These are phyloP conservation scores for Anabas testudineus DNA, from an alignment of 2,797 vertebrate genomes.

Conservation along the genomic window DNA sequence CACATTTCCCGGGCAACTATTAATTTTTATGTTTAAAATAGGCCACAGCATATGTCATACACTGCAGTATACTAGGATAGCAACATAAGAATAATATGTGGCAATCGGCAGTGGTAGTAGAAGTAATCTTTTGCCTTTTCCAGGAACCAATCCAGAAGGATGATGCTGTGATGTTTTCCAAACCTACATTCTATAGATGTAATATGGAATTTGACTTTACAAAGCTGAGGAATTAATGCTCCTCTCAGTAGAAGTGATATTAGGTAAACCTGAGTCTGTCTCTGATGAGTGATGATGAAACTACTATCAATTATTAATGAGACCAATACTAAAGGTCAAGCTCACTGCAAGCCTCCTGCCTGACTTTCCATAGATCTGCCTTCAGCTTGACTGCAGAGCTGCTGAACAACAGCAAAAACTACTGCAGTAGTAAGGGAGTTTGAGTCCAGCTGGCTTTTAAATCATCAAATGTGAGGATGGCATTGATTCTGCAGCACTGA, in stretches of 20 bases:
- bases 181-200: slow-evolving; percentile 19
- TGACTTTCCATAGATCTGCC: slow-evolving; percentile 52
- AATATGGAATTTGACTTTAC: not conserved
- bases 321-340: slow-evolving; percentile 70
- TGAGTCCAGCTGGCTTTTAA: slow-evolving; percentile 67
- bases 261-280: slow-evolving; percentile 39
- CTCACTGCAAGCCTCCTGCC: slow-evolving; percentile 49
- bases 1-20: slow-evolving; percentile 36
- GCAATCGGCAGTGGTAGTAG: not conserved
- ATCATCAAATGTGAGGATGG: slow-evolving; percentile 59
- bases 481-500: slow-evolving; percentile 63
- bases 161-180: slow-evolving; percentile 16
- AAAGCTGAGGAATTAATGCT: slow-evolving; percentile 27
- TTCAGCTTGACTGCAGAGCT: slow-evolving; percentile 57
- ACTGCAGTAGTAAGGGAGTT: slow-evolving; percentile 56
- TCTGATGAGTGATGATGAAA: slow-evolving; percentile 66
- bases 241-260: slow-evolving; percentile 26
- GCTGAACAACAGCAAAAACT: slow-evolving; percentile 39
- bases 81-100: slow-evolving; percentile 13
- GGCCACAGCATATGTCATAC: slow-evolving; percentile 31
- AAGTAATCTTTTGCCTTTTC: slow-evolving; percentile 5
- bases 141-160: slow-evolving; percentile 1
- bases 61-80: slow-evolving; percentile 6
- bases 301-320: slow-evolving; percentile 75
- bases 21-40: slow-evolving; percentile 41